A percentile compares a stretch with the other conserved stretches of the same genome.
These are phyloP conservation scores for Cherax destructor DNA, from an alignment of 1,140 invertebrate genomes.

Conservation along the genomic window DNA sequence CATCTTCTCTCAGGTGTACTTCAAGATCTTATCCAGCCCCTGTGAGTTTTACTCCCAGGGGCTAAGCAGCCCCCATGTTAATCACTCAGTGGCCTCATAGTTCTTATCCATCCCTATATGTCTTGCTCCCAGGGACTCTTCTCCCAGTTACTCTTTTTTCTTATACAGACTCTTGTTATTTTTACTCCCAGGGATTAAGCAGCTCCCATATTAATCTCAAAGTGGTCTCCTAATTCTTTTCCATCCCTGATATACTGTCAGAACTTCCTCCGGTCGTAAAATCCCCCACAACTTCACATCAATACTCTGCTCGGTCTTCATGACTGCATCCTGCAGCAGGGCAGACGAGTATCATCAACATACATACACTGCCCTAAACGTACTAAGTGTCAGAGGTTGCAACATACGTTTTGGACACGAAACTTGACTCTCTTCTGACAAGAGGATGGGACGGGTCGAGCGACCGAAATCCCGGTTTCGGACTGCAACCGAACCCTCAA, in stretches of 20 bases:
- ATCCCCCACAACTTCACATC: not conserved
- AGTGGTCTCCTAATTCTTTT: not conserved
- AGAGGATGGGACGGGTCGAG: conserved; percentile 33
- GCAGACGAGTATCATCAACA: conserved; percentile 5
- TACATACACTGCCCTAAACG: conserved; percentile 28
- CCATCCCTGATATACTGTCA: not conserved
- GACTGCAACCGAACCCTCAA: not conserved
- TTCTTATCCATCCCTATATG: not conserved
- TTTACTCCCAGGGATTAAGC: too few species aligned
- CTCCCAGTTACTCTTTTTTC: too few species aligned
- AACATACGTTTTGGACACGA: conserved; percentile 31
- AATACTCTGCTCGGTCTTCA: not conserved
- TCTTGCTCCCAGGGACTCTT: too few species aligned
- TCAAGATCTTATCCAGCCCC: conserved; percentile 38
- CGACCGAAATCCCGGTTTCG: not conserved
- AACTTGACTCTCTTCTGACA: conserved; percentile 38
- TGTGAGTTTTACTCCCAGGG: conserved; percentile 10
- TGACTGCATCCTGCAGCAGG: conserved; percentile 27
- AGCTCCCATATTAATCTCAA: too few species aligned
- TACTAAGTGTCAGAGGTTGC: conserved; percentile 33
- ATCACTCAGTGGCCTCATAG: not conserved
- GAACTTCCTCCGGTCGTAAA: conserved; percentile 16
- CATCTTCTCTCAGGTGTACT: conserved; percentile 38
- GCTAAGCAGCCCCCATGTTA: not conserved
- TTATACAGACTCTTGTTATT: too few species aligned